These are phyloP conservation scores for Rosalia funebris DNA, from an alignment of 2,888 invertebrate species.

Conservation along the genomic window DNA sequence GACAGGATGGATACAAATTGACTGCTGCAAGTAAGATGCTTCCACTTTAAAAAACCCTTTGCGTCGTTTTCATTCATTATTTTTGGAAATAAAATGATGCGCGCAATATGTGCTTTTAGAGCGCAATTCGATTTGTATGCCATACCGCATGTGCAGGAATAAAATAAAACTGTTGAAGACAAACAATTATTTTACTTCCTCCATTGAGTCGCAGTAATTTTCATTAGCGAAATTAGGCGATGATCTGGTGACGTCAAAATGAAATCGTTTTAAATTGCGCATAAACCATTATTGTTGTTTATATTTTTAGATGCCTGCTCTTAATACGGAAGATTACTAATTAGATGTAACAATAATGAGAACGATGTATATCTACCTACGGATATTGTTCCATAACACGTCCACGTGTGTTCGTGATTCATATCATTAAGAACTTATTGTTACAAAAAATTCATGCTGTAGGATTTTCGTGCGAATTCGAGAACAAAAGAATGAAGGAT, in stretches of 20 bases:
- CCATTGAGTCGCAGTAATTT: neutral
- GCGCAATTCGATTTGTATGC: neutral
- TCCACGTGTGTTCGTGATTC: neutral
- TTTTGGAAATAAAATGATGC: slow-evolving; percentile 22
- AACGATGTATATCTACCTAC: neutral
- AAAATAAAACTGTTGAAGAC: neutral
- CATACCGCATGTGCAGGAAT: neutral
- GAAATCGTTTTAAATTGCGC: neutral
- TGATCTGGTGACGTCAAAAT: too few species aligned
- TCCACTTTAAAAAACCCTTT: slow-evolving; percentile 18
- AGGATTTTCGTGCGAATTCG: too few species aligned
- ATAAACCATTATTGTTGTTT: neutral
- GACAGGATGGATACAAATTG: slow-evolving; percentile 31
- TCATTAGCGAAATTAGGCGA: neutral
- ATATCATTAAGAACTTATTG: too few species aligned
- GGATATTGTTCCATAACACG: neutral
- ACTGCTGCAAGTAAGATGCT: slow-evolving; percentile 34
- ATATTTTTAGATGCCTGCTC: neutral
- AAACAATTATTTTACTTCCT: neutral
- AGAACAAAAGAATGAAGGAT: too few species aligned
- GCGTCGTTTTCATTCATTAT: slow-evolving; percentile 31
- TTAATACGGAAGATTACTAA: neutral
- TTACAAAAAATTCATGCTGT: too few species aligned
- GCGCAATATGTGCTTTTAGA: slow-evolving; percentile 4
- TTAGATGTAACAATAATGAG: neutral